phyloP scores from a whole-genome alignment of 35 echinoderm and acorn worm genomes.

The Chiridota heheva region DNA sequence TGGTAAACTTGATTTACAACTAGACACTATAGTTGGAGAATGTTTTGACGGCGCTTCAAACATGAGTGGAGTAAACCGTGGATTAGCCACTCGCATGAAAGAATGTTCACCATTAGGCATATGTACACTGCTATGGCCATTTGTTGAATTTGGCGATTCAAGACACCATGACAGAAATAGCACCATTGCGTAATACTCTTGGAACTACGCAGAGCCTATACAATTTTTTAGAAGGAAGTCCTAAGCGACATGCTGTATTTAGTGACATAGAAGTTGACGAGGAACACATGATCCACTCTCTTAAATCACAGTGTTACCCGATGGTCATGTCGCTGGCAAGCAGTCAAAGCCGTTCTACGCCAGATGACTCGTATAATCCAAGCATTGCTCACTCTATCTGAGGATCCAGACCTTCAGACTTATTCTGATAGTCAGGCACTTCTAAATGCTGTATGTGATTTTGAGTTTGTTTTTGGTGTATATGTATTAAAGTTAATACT shows the following conservation, averaged over 20 bases:
- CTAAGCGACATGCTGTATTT: too few species aligned
- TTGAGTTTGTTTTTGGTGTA: conserved; percentile 18
- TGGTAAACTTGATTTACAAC: conserved; percentile 35
- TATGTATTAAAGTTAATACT: conserved; percentile 17
- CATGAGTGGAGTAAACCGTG: not conserved
- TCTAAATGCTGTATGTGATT: conserved; percentile 17
- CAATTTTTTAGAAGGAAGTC: conserved; percentile 27
- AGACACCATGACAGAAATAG: conserved; percentile 27
- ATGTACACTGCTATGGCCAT: conserved; percentile 36
- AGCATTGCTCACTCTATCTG: not conserved
- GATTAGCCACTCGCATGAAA: not conserved
- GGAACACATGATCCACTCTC: too few species aligned
- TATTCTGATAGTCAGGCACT: not conserved
- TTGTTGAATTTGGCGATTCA: conserved; percentile 33
- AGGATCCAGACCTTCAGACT: conserved; percentile 20
- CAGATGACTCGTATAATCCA: conserved; percentile 27
- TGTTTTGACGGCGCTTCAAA: conserved; percentile 21
- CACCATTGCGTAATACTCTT: conserved; percentile 30
- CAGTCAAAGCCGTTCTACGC: not conserved
- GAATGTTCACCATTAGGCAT: conserved; percentile 37
- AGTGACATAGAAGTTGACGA: too few species aligned
- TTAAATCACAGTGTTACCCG: too few species aligned
- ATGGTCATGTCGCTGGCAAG: too few species aligned
- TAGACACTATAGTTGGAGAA: conserved; percentile 49
- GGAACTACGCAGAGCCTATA: conserved; percentile 6